Evolutionary conservation across 1,140 invertebrate genomes (phyloP), one percentile per base, ranked within the genome.

Genomic region (Penaeus indicus): DNA sequence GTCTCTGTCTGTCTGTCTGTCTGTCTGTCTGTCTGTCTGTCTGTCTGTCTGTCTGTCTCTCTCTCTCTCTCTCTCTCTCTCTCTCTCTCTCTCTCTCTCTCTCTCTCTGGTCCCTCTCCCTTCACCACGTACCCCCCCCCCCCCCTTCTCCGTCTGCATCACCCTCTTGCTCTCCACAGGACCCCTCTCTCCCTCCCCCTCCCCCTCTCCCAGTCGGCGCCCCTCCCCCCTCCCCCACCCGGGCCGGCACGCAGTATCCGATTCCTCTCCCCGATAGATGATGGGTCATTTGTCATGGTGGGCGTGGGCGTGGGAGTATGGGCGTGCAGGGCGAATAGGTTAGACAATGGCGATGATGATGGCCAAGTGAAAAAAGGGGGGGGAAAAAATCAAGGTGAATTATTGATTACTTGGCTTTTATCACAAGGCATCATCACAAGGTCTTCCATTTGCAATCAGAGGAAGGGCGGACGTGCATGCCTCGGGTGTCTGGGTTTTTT

Each of bases 241-340:
- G 67, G 22, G 47, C 27, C 63, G 54, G 77, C 84, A 61, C 47
- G n/a, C n/a, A 60, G 84, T 54, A 61, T 60, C 84, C 69, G 84
- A 85, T 85, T 85, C 47, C 42, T 47, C 27, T 77, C n/a, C 84
- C 25, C 72, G 84, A 85, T 85, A 85, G 62, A 61, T 60, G 84
- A 75, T 77, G 84, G 81, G 72, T 60, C 84, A 85, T 85, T 85
- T 85, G 84, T 85, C 84, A 85, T 77, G 67, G 69, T 69, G 69
- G 84, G 84, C 47, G 84, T 85, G 84, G 84, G 69, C 25, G 84
- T 85, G 69, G 83, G 72, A 21, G 69, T 85, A 72, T 85, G 69
- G 84, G 69, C 69, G 84, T 21, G 84, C 22, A 18, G 69, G 54
- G 83, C 47, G 67, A 84, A 27, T 38, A 13, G 78, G 78, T 80